Base-by-base conservation (phyloP, 2,113 vertebrate species). In the Suncus etruscus region DNA sequence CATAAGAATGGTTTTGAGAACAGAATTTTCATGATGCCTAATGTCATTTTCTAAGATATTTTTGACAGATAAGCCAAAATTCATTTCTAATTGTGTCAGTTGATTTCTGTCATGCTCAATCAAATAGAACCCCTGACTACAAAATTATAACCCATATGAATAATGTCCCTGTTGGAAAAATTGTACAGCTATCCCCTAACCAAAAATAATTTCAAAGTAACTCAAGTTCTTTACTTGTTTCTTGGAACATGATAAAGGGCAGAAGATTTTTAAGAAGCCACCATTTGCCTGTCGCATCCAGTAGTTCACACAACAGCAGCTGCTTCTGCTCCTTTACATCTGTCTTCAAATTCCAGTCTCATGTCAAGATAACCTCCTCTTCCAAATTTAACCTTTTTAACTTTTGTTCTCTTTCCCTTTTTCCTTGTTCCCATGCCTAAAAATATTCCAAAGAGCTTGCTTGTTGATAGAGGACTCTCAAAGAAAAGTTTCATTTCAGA, bases 281-380 rank as follows among this genome's bases (percentile, higher is more conserved):
- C 61, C 7, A 50, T 45, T 45, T 1, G 4, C 50, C 47, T 48
- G 65, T 75, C 66, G 51, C 29, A 12, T 3, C 58, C n/a, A n/a
- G 76, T 8, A 11, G 45, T 50, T 87, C 83, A 65, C 5, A 24
- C 5, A 32, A 11, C 0, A 4, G 89, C 95, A 95, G 94, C 89
- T 95, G 95, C 81, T 95, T 94, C 91, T 54, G 65, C 65, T 94
- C 91, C 90, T 66, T 78, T 70, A 77, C 51, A 87, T 91, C 82
- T 86, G 63, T 93, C 69, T 90, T 80, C 65, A 90, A 29, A 95
- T 96, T 95, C 93, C 89, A 82, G 48, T 50, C 69, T 76, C 83
- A 65, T 1, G 48, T 88, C 80, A 89, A 89, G 95, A 96, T 96
- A 95, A 96, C 89, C 83, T 94, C 83, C 80, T 91, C 88, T 80